Evolutionary conservation across 1,140 invertebrate species (phyloP).

Genomic region (Galleria mellonella): DNA sequence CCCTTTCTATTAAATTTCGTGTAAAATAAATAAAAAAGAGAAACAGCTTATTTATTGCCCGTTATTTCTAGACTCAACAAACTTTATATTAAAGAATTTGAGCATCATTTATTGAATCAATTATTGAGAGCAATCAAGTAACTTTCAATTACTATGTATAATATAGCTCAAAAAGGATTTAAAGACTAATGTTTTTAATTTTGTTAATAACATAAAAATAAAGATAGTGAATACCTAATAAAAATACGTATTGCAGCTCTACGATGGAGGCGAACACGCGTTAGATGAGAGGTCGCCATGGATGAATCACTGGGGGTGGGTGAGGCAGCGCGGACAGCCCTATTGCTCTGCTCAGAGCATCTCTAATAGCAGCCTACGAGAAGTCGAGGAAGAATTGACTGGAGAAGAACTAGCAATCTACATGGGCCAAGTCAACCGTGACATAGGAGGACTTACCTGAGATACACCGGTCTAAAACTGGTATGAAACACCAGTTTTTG

Average conservation of each 20-base stretch:
- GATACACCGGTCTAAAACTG: constrained; percentile 18
- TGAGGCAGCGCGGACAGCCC: constrained; percentile 44
- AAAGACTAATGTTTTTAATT: too few species aligned
- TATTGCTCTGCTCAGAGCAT: constrained; percentile 74
- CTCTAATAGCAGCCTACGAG: constrained; percentile 82
- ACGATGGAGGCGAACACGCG: constrained; percentile 37
- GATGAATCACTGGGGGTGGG: not conserved
- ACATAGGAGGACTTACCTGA: constrained; percentile 43
- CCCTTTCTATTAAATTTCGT: too few species aligned
- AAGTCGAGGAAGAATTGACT: constrained; percentile 79
- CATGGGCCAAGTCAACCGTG: constrained; percentile 78
- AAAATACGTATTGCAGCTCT: constrained; percentile 33
- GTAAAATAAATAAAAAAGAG: too few species aligned
- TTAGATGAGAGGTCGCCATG: constrained; percentile 26
- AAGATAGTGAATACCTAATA: not conserved
- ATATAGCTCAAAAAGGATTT: too few species aligned
- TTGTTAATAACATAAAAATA: not conserved
- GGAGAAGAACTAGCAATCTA: constrained; percentile 78
- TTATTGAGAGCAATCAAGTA: too few species aligned
- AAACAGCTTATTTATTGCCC: too few species aligned
- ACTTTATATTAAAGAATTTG: too few species aligned
- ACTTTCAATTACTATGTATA: too few species aligned
- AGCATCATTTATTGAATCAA: too few species aligned
- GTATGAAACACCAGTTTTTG: too few species aligned
- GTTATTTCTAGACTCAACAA: too few species aligned